phyloP scores from a whole-genome alignment of 2,797 vertebrate genomes.

The Toxotes lorentzi region DNA sequence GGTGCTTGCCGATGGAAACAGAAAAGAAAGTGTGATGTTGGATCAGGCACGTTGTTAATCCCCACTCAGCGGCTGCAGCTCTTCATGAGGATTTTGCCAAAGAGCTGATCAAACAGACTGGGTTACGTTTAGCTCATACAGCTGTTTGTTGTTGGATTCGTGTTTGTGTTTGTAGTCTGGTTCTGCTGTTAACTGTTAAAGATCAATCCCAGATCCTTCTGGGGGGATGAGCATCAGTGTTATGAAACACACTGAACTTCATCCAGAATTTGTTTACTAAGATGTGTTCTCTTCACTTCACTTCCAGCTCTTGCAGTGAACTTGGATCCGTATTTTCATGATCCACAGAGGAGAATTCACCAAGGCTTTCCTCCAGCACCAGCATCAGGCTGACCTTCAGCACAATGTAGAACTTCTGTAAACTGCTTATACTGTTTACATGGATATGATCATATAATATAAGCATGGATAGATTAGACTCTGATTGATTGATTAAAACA shows the following conservation, averaged over 20 bases:
- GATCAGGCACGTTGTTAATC: slow-evolving; percentile 46
- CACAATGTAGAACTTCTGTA: not conserved
- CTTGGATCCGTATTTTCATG: not conserved
- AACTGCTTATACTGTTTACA: too few species aligned
- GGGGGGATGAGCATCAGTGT: not conserved
- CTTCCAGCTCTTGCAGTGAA: not conserved
- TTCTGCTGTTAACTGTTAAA: not conserved
- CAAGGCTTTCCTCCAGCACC: not conserved
- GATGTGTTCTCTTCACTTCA: not conserved
- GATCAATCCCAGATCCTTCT: not conserved
- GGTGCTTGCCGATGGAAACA: slow-evolving; percentile 19
- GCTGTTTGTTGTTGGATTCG: slow-evolving; percentile 1
- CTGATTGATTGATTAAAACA: not conserved
- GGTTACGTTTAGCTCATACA: slow-evolving; percentile 12
- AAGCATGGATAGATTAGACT: not conserved
- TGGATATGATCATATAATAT: too few species aligned
- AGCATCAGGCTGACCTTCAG: not conserved
- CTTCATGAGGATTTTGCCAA: slow-evolving; percentile 31
- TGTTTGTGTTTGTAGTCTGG: slow-evolving; percentile 22
- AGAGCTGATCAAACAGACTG: slow-evolving; percentile 50
- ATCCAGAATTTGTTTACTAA: not conserved
- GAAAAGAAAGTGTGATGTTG: slow-evolving; percentile 16
- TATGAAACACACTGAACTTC: not conserved
- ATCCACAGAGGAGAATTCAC: not conserved
- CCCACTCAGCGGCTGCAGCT: slow-evolving; percentile 23